Percentiles rank a stretch among this genome's conserved stretches.
Evolutionary conservation across 2,888 invertebrate genomes (phyloP).

Genomic region (Calliscelio sp.): DNA sequence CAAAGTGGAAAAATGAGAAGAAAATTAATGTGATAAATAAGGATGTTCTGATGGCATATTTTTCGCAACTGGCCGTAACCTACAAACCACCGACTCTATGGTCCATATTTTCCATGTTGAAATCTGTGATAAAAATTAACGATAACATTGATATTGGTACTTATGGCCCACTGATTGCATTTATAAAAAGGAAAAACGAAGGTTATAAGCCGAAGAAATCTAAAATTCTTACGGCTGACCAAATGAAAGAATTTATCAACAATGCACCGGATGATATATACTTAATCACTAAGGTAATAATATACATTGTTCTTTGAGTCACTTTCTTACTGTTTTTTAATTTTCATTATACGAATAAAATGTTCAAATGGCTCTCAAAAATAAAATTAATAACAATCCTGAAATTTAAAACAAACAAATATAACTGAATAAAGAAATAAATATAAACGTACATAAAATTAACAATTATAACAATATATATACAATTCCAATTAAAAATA

Average conservation of each 20-base stretch:
- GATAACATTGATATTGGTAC: slow-evolving; percentile 3
- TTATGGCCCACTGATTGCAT: slow-evolving; percentile 2
- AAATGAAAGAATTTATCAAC: slow-evolving; percentile 11
- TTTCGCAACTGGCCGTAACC: neutral
- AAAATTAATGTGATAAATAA: neutral
- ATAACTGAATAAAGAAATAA: neutral
- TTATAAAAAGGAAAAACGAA: slow-evolving; percentile 33
- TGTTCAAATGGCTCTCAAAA: neutral
- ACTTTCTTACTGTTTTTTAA: neutral
- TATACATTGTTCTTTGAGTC: neutral
- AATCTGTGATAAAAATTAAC: neutral
- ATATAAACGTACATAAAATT: slow-evolving; percentile 1
- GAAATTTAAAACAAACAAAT: neutral
- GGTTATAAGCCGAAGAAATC: slow-evolving; percentile 25
- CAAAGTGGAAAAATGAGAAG: slow-evolving; percentile 1
- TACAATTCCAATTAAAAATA: neutral
- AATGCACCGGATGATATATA: slow-evolving; percentile 16
- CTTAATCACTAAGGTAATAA: slow-evolving; percentile 22
- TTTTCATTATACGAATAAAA: neutral
- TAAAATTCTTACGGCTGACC: slow-evolving; percentile 21
- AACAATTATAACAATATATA: slow-evolving; percentile 4
- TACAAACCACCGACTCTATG: slow-evolving; percentile 24
- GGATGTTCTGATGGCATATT: slow-evolving; percentile 18
- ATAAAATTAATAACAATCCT: neutral
- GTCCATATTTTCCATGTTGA: slow-evolving; percentile 14